Percentiles rank a stretch among this genome's conserved stretches.
Evolutionary conservation across 2,888 invertebrate genomes (phyloP).

Genomic region (Salticus scenicus): DNA sequence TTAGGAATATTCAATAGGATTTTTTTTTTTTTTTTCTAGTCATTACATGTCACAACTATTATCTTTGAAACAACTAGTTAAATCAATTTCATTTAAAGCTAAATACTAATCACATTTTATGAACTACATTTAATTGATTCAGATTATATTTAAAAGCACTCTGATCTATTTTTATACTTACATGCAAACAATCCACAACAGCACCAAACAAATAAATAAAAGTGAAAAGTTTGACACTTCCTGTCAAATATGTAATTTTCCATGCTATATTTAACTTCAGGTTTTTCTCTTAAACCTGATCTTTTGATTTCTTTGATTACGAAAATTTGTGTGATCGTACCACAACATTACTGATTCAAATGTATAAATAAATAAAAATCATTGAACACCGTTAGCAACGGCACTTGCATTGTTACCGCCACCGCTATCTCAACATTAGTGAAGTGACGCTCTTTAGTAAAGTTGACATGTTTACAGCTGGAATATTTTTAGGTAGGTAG

Average conservation of each 20-base stretch:
- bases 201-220: constrained; percentile 17
- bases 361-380: neutral
- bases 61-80: no score
- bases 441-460: constrained; percentile 50
- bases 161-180: no score
- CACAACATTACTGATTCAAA: neutral
- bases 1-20: no score
- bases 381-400: constrained; percentile 34
- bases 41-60: no score
- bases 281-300: constrained; percentile 22
- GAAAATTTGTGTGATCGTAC: neutral
- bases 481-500: no score
- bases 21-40: no score
- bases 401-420: constrained; percentile 48
- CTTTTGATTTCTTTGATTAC: neutral
- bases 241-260: neutral
- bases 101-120: no score
- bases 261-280: constrained; percentile 9
- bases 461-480: constrained; percentile 60
- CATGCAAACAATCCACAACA: neutral
- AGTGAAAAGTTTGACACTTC: constrained; percentile 20
- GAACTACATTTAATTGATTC: no score
- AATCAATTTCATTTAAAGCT: no score
- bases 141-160: no score
- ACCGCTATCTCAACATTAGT: constrained; percentile 44